Conservation (phyloP, 1,140 invertebrate species). For the Drosophila truncata region DNA sequence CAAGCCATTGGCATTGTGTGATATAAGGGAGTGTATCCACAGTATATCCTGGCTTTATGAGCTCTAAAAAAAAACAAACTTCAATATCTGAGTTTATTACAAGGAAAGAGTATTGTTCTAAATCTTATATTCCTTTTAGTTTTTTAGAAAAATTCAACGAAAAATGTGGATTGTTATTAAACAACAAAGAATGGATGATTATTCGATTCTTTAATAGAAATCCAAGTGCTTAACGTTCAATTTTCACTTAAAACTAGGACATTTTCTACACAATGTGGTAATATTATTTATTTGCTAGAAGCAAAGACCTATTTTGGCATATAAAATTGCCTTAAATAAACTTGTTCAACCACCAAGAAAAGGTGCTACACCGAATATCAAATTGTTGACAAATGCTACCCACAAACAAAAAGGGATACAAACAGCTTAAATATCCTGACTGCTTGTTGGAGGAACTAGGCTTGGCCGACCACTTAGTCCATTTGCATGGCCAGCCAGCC, state of each 20-base stretch:
- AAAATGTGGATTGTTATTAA: background rate
- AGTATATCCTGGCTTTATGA: background rate
- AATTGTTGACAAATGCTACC: conserved; percentile 48
- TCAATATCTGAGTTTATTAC: background rate
- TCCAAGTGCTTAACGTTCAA: background rate
- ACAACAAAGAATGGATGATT: background rate
- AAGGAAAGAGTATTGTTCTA: background rate
- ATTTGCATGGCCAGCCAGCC: conserved; percentile 55
- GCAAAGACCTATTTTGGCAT: too few relatives aligned
- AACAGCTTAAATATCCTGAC: conserved; percentile 28
- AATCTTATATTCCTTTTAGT: background rate
- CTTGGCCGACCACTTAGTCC: conserved; percentile 32
- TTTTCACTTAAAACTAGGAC: background rate
- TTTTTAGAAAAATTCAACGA: background rate
- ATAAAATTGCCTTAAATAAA: background rate
- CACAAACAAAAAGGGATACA: conserved; percentile 24
- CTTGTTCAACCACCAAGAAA: background rate
- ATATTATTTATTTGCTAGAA: too few relatives aligned
- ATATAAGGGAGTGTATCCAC: background rate
- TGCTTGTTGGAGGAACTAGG: conserved; percentile 36
- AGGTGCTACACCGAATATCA: conserved; percentile 1
- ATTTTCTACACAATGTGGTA: background rate
- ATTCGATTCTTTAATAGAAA: background rate
- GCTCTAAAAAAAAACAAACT: conserved; percentile 1
- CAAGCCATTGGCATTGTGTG: conserved; percentile 36